Base-by-base conservation (phyloP, 2,113 vertebrate species). In the Neopipo cinnamomea region DNA sequence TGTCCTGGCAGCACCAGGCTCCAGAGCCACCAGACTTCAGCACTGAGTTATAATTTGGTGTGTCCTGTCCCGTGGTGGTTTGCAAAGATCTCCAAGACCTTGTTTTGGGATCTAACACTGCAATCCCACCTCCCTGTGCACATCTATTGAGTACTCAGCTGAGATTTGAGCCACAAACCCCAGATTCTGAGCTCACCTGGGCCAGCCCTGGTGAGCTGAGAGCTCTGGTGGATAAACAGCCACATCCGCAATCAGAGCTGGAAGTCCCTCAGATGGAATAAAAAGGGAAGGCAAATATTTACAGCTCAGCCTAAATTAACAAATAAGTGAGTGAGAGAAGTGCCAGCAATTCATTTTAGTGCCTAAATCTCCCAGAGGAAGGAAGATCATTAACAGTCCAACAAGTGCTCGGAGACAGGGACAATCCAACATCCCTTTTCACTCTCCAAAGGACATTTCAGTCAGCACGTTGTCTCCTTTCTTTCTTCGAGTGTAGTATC, bases 1-100 rank as follows among this genome's bases (percentile, higher is more conserved):
- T 16, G 30, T 11, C 49, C 19, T 49, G 44, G 35, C 24, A 85
- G 25, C 47, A 14, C 5, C 25, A 53, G 44, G 52, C 31, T 63
- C 42, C 59, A 46, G 47, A 28, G 17, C 3, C 4, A 2, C 27
- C 28, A 35, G 17, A 1, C 2, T 4, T 33, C 47, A 52, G 17
- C 8, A 6, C 1, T 0, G 14, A 65, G 42, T 6, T 50, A 0
- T 7, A 3, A 2, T 5, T 30, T 10, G 12, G 15, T 15, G 0
- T 16, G 11, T n/a, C 17, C 3, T 24, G 8, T 22, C 8, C 22
- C 2, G 1, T 11, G 31, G 8, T 23, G 31, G 21, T 44, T 19
- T 72, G 44, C 39, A 20, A 74, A 39, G 37, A 37, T 2, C 16
- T n/a, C 28, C 50, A 20, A 20, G 23, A 30, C 31, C 31, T 27